Percentiles rank a stretch among this genome's conserved stretches.
Evolutionary conservation across 1,140 invertebrate genomes (phyloP).

Genomic region (Tribolium madens): DNA sequence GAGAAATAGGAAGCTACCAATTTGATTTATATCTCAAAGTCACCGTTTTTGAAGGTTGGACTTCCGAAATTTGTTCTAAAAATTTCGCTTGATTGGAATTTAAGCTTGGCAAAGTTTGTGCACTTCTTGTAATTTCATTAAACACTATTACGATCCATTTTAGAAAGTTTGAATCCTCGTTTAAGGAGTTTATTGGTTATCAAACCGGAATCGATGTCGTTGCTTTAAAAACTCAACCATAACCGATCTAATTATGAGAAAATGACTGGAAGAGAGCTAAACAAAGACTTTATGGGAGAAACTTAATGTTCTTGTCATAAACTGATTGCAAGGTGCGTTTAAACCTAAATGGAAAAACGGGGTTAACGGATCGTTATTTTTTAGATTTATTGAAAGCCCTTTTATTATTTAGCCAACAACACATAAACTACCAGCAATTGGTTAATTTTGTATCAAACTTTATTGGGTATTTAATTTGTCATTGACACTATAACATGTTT

Average conservation of each 20-base stretch:
- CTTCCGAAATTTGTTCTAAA: not conserved
- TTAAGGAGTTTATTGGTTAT: slow-evolving; percentile 7
- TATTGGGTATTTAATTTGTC: slow-evolving; percentile 15
- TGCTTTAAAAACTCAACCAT: not conserved
- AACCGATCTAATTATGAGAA: not conserved
- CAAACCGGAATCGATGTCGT: not conserved
- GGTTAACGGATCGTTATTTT: slow-evolving; percentile 7
- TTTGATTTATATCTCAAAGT: slow-evolving; percentile 32
- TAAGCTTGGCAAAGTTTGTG: slow-evolving; percentile 6
- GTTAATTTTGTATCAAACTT: slow-evolving; percentile 27
- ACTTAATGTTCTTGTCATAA: not conserved
- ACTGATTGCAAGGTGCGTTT: slow-evolving; percentile 14
- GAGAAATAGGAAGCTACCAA: slow-evolving; percentile 26
- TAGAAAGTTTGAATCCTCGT: slow-evolving; percentile 10
- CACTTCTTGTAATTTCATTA: slow-evolving; percentile 25
- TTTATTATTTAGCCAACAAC: slow-evolving; percentile 11
- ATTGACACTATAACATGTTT: not conserved
- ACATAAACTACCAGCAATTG: not conserved
- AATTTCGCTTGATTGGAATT: slow-evolving; percentile 11
- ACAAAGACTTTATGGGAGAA: not conserved
- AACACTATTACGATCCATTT: slow-evolving; percentile 28
- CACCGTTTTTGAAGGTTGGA: not conserved
- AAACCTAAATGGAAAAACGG: not conserved
- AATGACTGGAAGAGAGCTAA: not conserved
- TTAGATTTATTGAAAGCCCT: not conserved